Evolutionary conservation across 2,113 vertebrate genomes (phyloP).

Genomic region (Tyto alba): DNA sequence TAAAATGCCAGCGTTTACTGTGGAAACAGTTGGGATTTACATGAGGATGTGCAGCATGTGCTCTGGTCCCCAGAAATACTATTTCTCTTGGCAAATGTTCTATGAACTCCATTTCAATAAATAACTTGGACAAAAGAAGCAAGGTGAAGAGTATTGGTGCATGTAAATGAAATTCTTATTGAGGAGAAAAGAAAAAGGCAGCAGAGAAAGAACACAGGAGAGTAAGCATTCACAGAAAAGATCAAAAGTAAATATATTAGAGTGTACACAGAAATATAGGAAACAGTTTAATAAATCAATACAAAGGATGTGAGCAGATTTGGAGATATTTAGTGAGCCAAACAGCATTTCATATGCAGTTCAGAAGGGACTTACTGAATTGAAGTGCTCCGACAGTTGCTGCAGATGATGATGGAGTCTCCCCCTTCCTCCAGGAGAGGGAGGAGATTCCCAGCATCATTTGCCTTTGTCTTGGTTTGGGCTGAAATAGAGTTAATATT

Average conservation of each 20-base stretch:
- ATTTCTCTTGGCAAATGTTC: not conserved
- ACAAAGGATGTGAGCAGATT: not conserved
- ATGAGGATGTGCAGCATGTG: no score
- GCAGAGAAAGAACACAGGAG: not conserved
- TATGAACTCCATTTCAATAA: not conserved
- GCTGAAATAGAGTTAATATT: no score
- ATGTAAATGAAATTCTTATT: not conserved
- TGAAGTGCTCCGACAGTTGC: not conserved
- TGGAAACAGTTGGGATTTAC: not conserved
- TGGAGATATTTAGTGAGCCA: not conserved
- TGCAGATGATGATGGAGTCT: not conserved
- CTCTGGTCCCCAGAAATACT: not conserved
- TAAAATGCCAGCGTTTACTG: not conserved
- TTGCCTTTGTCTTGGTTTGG: no score
- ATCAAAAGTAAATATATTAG: not conserved
- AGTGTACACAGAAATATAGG: not conserved
- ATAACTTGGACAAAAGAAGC: not conserved
- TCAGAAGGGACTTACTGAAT: not conserved
- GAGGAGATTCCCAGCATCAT: not conserved
- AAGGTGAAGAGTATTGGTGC: not conserved
- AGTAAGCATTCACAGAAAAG: not conserved
- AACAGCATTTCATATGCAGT: not conserved
- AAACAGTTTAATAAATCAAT: not conserved
- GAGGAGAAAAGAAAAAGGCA: not conserved
- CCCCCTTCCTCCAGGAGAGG: not conserved